Evolutionary conservation across 2,888 invertebrate species (phyloP).

Genomic region (Agonopterix subpropinquella): DNA sequence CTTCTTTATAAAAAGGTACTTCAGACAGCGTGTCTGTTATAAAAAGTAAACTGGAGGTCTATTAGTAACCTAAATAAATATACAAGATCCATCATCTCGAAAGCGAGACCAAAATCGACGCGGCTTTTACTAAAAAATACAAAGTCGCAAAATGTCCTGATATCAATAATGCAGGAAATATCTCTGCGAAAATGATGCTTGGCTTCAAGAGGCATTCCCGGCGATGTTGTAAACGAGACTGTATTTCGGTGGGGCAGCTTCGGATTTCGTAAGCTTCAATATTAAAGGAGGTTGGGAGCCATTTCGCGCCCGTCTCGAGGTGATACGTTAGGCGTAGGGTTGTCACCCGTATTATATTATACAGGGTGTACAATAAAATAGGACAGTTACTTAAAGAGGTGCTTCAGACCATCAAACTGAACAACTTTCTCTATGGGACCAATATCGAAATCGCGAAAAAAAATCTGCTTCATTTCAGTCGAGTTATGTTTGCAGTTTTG

Average conservation of each 20-base stretch:
- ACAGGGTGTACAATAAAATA: too few relatives aligned
- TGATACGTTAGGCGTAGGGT: slow-evolving; percentile 13
- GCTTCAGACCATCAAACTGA: too few relatives aligned
- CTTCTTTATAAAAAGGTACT: neutral
- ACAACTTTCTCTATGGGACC: too few relatives aligned
- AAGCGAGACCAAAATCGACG: neutral
- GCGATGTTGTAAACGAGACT: slow-evolving; percentile 1
- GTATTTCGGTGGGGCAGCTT: slow-evolving; percentile 7
- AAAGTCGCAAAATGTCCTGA: slow-evolving; percentile 24
- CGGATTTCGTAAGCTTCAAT: slow-evolving; percentile 16
- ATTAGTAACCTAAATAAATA: neutral
- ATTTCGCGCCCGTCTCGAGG: slow-evolving; percentile 19
- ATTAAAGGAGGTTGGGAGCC: slow-evolving; percentile 25
- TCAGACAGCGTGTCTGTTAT: too few relatives aligned
- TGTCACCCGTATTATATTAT: too few relatives aligned
- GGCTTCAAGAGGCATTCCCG: slow-evolving; percentile 13
- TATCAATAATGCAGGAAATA: slow-evolving; percentile 36
- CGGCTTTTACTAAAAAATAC: slow-evolving; percentile 17
- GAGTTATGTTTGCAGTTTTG: too few relatives aligned
- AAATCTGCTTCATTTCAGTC: too few relatives aligned
- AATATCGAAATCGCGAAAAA: too few relatives aligned
- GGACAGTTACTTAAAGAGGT: too few relatives aligned
- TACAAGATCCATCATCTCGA: neutral
- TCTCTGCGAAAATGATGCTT: slow-evolving; percentile 26
- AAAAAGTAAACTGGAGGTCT: too few relatives aligned